These are phyloP conservation scores for Barypeithes pellucidus DNA, from an alignment of 2,888 invertebrate species.

Conservation along the genomic window DNA sequence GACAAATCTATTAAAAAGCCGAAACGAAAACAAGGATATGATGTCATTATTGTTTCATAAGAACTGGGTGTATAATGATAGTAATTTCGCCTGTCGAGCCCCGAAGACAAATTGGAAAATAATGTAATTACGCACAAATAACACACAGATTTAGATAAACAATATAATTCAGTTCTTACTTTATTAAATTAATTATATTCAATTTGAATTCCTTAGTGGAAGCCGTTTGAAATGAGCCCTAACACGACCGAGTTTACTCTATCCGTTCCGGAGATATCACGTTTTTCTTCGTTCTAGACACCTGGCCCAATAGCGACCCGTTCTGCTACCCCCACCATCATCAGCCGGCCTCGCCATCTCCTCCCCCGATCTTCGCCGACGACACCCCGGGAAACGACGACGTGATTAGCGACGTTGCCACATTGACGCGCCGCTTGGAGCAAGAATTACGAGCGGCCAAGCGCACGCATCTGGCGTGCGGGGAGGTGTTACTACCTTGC, in stretches of 20 bases:
- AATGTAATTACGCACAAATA: background rate
- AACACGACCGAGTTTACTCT: background rate
- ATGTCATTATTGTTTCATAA: constrained; percentile 16
- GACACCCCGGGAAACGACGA: constrained; percentile 62
- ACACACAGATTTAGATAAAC: background rate
- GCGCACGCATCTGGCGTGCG: constrained; percentile 85
- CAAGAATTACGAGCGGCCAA: constrained; percentile 86
- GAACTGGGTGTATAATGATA: constrained; percentile 6
- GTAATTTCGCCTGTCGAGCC: background rate
- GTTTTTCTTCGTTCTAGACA: constrained; percentile 37
- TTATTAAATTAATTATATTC: background rate
- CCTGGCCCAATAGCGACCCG: constrained; percentile 48
- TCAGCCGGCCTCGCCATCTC: constrained; percentile 39
- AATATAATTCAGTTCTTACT: too few relatives aligned
- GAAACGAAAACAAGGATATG: constrained; percentile 19
- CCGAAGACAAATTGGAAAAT: constrained; percentile 1
- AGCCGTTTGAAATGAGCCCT: background rate
- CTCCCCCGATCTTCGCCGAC: constrained; percentile 38
- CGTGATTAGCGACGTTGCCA: constrained; percentile 74
- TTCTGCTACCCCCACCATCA: constrained; percentile 48
- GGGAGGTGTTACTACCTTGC: constrained; percentile 89
- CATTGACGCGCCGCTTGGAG: constrained; percentile 84
- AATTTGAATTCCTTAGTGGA: background rate
- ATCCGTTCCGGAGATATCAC: background rate
- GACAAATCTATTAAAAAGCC: constrained; percentile 21